Percentiles rank a stretch among this genome's conserved stretches.
Evolutionary conservation across 2,113 vertebrate genomes (phyloP).

Genomic region (Bucco capensis): DNA sequence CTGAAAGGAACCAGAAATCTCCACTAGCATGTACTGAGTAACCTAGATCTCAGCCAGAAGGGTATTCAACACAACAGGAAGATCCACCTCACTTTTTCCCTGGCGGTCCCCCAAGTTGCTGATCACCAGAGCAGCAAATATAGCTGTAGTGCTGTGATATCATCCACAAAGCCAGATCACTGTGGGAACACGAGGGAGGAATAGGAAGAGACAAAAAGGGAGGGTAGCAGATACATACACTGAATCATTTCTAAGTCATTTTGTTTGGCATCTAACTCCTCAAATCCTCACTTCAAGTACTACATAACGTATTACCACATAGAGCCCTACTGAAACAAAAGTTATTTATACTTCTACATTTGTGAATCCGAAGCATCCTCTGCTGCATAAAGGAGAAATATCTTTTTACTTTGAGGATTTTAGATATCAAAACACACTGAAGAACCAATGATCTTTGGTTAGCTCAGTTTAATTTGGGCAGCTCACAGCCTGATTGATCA

Average conservation of each 20-base stretch:
- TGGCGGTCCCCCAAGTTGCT: background rate
- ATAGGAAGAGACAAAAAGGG: background rate
- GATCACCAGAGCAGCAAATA: conserved; percentile 26
- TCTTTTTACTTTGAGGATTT: background rate
- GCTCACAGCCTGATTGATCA: background rate
- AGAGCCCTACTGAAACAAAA: background rate
- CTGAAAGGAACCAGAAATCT: background rate
- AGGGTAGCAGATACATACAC: background rate
- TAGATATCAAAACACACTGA: background rate
- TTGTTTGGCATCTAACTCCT: background rate
- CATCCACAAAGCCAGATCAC: background rate
- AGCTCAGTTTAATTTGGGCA: background rate
- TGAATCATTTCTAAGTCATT: background rate
- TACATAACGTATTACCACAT: background rate
- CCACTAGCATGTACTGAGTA: background rate
- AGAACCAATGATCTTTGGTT: background rate
- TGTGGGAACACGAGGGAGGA: background rate
- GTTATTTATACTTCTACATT: background rate
- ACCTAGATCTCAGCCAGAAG: background rate
- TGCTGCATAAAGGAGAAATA: background rate
- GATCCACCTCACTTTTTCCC: conserved; percentile 7
- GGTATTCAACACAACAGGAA: background rate
- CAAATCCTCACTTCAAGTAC: background rate
- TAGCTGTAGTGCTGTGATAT: background rate
- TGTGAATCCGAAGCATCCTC: background rate